A percentile compares a stretch with the other conserved stretches of the same genome.
Conservation (phyloP, 2,113 vertebrate species). For the Sakesphorus luctuosus region DNA sequence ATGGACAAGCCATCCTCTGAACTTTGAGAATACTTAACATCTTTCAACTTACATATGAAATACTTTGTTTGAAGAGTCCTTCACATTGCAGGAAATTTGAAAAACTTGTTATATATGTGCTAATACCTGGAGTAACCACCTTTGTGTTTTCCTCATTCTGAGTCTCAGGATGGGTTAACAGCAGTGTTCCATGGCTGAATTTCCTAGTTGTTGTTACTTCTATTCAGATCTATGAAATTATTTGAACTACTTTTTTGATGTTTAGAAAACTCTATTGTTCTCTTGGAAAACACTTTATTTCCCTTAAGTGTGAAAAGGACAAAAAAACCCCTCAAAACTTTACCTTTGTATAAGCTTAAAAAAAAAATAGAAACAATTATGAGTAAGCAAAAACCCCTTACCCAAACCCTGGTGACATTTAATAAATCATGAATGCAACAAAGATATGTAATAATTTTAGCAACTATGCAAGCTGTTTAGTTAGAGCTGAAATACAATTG, state of each 20-base stretch:
- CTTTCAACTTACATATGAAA: neutral
- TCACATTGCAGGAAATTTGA: neutral
- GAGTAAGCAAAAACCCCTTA: neutral
- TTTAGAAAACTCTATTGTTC: neutral
- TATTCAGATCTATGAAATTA: neutral
- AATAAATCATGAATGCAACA: neutral
- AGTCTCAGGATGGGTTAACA: neutral
- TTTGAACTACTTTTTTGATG: neutral
- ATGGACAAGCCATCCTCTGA: neutral
- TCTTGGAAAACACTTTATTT: neutral
- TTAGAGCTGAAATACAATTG: neutral
- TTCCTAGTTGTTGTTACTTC: neutral
- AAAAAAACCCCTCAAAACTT: neutral
- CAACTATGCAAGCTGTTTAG: neutral
- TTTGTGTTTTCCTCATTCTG: neutral
- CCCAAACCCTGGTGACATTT: accelerated
- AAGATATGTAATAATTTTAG: neutral
- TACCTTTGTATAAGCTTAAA: neutral
- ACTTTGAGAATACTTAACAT: neutral
- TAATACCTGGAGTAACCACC: neutral
- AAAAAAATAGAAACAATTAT: neutral
- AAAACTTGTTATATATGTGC: neutral
- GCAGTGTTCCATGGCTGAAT: neutral
- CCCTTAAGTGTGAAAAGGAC: neutral
- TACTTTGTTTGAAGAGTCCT: neutral